Evolutionary conservation across 2,888 invertebrate genomes (phyloP), one percentile per base, ranked within the genome.

Genomic region (Heterodera filipjevi): DNA sequence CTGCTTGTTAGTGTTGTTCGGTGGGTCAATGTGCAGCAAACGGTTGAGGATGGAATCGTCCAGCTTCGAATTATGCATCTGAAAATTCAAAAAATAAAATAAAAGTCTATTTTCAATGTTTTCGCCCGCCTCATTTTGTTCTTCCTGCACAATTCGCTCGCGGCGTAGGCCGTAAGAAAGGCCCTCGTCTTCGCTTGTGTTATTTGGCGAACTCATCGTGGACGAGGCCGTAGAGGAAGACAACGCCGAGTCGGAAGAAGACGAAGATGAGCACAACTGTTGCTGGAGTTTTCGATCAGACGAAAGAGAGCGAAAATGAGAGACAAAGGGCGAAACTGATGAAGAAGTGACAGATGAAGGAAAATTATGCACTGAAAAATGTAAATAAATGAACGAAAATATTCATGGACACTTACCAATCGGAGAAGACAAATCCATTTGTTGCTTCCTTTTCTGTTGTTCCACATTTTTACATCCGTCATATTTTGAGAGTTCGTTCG

Each of bases 331-430:
- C 35, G 33, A 33, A 30, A 68, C 12, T 19, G 35, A 14, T 1
- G 19, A 35, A 33, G 33, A 32, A 33, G 6, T 2, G 33, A 16
- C 33, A 16, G 27, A 14, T 2, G 22, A 30, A 68, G 22, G 14
- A 32, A 3, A 32, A n/a, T n/a, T n/a, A 32, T 32, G n/a, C 22
- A 16, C 35, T 68, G 22, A n/a, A 32, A 32, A 5, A 35, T 22
- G 14, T 8, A 35, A 68, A 30, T 33, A 8, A 66, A 66, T 30
- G 33, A 32, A 14, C 8, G 33, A 33, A 27, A n/a, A n/a, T n/a
- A n/a, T n/a, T n/a, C n/a, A n/a, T n/a, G n/a, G n/a, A 32, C 33
- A 68, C 68, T 68, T 19, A 35, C 68, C 68, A 33, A 32, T 68
- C 32, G 14, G 19, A 1, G 68, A 33, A 14, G 10, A 12, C 33